A percentile compares a stretch with the other conserved stretches of the same genome.
Evolutionary conservation across 2,888 invertebrate species (phyloP).

Genomic region (Epirrhoe tristata): DNA sequence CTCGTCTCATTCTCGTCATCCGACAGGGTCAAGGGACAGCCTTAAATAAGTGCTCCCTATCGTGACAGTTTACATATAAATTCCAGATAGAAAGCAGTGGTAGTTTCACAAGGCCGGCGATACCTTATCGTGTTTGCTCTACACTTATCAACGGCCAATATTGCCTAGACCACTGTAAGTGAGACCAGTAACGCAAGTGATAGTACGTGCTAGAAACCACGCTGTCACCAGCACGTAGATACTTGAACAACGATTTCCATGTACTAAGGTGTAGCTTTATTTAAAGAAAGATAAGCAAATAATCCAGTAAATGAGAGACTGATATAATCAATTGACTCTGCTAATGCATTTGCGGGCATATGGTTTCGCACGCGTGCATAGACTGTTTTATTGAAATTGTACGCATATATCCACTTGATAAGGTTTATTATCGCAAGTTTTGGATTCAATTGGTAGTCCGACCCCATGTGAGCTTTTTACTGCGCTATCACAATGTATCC

Average conservation of each 20-base stretch:
- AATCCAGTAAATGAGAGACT: not conserved
- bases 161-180: conserved; percentile 38
- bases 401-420: not conserved
- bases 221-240: conserved; percentile 9
- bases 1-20: not conserved
- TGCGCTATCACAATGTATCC: conserved; percentile 10
- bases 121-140: conserved; percentile 63
- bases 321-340: not conserved
- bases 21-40: conserved; percentile 21
- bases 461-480: not conserved
- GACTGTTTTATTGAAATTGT: not conserved
- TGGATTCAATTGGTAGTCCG: not conserved
- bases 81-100: conserved; percentile 31
- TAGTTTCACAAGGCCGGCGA: conserved; percentile 42
- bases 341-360: conserved; percentile 1
- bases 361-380: not conserved
- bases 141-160: conserved; percentile 58
- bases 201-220: not conserved
- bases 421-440: not conserved
- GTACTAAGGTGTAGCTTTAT: not conserved
- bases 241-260: not conserved
- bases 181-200: conserved; percentile 28
- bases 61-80: conserved; percentile 29
- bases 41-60: conserved; percentile 26
- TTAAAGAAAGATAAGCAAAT: not conserved